A percentile compares a stretch with the other conserved stretches of the same genome.
Conservation (phyloP, 2,797 vertebrate genomes). For the Ara ararauna region DNA sequence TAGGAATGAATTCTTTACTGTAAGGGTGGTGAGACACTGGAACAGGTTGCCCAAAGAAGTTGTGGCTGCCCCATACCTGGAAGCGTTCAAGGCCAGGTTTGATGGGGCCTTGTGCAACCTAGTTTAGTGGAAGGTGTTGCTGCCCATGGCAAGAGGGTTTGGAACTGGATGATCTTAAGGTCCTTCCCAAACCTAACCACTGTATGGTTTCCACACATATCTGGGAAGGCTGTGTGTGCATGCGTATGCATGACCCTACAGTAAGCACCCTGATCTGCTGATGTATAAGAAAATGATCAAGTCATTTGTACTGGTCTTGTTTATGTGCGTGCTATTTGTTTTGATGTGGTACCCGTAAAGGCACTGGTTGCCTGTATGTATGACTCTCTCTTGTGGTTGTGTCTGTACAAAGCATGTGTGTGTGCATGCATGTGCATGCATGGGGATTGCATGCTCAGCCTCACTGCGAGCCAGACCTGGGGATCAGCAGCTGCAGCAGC, state of each 20-base stretch:
- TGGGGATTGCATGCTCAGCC: not conserved
- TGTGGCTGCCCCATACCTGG: not conserved
- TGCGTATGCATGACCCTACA: rapidly evolving
- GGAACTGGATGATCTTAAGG: not conserved
- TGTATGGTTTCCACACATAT: not conserved
- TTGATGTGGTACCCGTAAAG: not conserved
- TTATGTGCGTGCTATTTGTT: not conserved
- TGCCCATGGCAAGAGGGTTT: not conserved
- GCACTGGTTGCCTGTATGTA: rapidly evolving
- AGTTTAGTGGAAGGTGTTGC: not conserved
- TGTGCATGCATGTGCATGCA: rapidly evolving
- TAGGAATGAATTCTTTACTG: not conserved
- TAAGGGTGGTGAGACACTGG: not conserved
- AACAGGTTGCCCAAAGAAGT: not conserved
- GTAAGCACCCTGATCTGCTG: not conserved
- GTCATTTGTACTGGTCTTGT: not conserved
- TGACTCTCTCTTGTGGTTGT: not conserved
- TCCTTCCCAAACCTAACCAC: not conserved
- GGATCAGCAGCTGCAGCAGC: not conserved
- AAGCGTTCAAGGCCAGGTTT: not conserved
- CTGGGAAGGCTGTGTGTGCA: rapidly evolving
- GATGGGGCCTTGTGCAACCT: not conserved
- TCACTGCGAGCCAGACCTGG: not conserved
- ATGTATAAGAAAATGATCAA: not conserved
- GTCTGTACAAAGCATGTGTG: rapidly evolving